Conservation (phyloP, 2,797 vertebrate species). For the Orestias chungarensis region DNA sequence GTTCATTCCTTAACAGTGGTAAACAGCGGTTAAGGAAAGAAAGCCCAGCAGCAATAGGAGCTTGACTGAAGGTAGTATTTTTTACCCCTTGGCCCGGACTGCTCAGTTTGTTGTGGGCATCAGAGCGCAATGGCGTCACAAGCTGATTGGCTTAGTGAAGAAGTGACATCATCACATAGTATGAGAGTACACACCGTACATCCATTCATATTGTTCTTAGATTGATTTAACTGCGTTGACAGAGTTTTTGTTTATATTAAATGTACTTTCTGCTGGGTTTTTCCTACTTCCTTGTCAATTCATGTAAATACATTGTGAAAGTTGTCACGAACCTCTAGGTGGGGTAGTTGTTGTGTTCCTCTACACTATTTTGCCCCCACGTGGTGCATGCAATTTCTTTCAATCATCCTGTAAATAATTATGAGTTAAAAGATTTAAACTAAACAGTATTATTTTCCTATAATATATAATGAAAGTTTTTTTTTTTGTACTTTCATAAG, state of each 20-base stretch:
- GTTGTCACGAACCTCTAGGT: constrained; percentile 54
- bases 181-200: constrained; percentile 26
- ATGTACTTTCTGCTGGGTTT: not conserved
- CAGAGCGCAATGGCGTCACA: constrained; percentile 48
- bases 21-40: constrained; percentile 5
- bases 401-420: not conserved
- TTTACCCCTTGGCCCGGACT: constrained; percentile 37
- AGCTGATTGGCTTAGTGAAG: constrained; percentile 64
- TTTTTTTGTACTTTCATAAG: not conserved
- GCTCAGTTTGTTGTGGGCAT: constrained; percentile 41
- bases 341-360: constrained; percentile 47
- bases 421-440: not conserved
- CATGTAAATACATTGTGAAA: not conserved
- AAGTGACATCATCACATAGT: constrained; percentile 39
- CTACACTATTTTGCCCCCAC: not conserved
- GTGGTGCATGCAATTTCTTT: constrained; percentile 14
- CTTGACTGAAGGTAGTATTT: constrained; percentile 30
- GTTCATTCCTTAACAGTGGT: not conserved
- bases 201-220: constrained; percentile 47
- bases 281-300: not conserved
- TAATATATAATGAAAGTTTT: too few relatives aligned
- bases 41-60: constrained; percentile 10
- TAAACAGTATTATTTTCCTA: not conserved
- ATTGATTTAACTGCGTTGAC: constrained; percentile 8
- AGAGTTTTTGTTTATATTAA: not conserved